Percentiles rank a stretch among this genome's conserved stretches.
Evolutionary conservation across 2,888 invertebrate genomes (phyloP).

Genomic region (Pediacus dermestoides): DNA sequence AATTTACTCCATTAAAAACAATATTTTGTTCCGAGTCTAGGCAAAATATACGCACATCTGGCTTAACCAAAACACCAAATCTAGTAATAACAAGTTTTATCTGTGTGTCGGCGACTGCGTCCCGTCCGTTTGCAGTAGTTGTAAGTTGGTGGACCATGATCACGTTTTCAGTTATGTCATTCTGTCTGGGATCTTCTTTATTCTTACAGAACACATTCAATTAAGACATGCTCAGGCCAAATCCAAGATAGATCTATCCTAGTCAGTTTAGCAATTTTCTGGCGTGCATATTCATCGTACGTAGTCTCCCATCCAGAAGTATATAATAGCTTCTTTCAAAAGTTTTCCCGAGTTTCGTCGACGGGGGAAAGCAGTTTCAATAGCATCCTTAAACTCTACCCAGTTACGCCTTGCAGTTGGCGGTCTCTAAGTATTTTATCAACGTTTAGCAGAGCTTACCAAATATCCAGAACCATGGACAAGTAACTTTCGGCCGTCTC

Average conservation of each 20-base stretch:
- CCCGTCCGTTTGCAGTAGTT: too few species aligned
- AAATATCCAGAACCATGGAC: constrained; percentile 6
- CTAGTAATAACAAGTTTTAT: too few species aligned
- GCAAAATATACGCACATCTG: too few species aligned
- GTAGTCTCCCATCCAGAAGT: constrained; percentile 1
- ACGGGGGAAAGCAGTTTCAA: constrained; percentile 2
- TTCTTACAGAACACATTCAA: constrained; percentile 5
- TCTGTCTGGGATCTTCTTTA: too few species aligned
- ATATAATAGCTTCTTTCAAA: constrained; percentile 6
- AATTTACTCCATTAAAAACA: too few species aligned
- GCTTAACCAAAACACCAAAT: too few species aligned
- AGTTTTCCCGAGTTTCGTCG: constrained; percentile 5
- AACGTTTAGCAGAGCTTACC: constrained; percentile 4
- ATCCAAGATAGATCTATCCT: constrained; percentile 2
- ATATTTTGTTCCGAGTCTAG: too few species aligned
- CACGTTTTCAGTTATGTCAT: too few species aligned
- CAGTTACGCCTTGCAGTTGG: constrained; percentile 5
- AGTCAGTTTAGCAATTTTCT: constrained; percentile 6
- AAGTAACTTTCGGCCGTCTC: constrained; percentile 2
- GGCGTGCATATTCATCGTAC: constrained; percentile 7
- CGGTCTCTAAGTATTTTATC: constrained; percentile 8
- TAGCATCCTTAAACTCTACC: constrained; percentile 6
- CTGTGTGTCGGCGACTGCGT: too few species aligned
- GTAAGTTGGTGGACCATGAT: too few species aligned
- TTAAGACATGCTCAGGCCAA: constrained; percentile 7